phyloP scores from a whole-genome alignment of 2,888 invertebrate genomes.

The Drosophila nigricruria region DNA sequence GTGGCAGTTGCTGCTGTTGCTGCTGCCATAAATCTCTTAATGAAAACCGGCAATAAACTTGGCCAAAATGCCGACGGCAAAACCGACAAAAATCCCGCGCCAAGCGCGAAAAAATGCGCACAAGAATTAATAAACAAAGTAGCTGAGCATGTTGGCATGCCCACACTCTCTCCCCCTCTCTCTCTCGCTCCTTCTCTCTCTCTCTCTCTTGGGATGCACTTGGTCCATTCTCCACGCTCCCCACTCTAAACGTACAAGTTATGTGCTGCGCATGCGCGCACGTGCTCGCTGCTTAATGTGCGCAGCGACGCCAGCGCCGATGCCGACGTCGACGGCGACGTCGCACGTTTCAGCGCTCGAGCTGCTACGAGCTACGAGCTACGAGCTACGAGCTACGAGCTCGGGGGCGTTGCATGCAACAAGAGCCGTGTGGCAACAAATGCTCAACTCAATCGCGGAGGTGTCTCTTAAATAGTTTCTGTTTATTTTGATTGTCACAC shows the following conservation, averaged over 20 bases:
- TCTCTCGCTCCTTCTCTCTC: conserved; percentile 1
- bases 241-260: conserved; percentile 56
- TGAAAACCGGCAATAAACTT: conserved; percentile 82
- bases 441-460: conserved; percentile 26
- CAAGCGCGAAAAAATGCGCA: conserved; percentile 81
- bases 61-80: conserved; percentile 70
- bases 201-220: conserved; percentile 38
- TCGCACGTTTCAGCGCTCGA: conserved; percentile 66
- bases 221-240: conserved; percentile 33
- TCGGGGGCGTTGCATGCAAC: conserved; percentile 50
- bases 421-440: conserved; percentile 38
- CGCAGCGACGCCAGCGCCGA: conserved; percentile 38
- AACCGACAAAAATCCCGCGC: conserved; percentile 41
- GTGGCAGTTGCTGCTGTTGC: conserved; percentile 22
- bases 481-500: conserved; percentile 22
- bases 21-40: conserved; percentile 79
- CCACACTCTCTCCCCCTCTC: conserved; percentile 4
- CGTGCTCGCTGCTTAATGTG: conserved; percentile 76
- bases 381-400: conserved; percentile 16
- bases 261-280: conserved; percentile 80
- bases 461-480: conserved; percentile 33
- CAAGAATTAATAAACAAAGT: conserved; percentile 81
- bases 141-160: conserved; percentile 76
- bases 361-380: no score
- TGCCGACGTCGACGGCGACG: conserved; percentile 50